Evolutionary conservation across 2,888 invertebrate species (phyloP).

Genomic region (Oxyteleia sp.): DNA sequence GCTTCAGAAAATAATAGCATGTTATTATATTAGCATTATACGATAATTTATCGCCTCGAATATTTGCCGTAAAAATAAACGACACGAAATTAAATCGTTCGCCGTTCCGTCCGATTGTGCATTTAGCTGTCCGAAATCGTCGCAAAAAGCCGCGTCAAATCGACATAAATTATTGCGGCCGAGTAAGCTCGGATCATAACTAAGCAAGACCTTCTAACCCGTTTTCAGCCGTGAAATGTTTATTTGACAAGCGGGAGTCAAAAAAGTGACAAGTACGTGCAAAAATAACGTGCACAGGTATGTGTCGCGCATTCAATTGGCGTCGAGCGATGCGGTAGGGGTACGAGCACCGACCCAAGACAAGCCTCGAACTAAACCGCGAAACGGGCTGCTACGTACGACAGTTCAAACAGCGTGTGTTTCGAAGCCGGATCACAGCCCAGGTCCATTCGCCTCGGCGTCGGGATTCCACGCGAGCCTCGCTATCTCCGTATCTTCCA

Average conservation of each 20-base stretch:
- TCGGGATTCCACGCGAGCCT: slow-evolving; percentile 31
- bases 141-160: slow-evolving; percentile 59
- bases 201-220: slow-evolving; percentile 63
- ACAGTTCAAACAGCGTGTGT: slow-evolving; percentile 84
- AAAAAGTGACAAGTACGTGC: slow-evolving; percentile 64
- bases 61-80: slow-evolving; percentile 55
- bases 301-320: slow-evolving; percentile 83
- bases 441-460: slow-evolving; percentile 43
- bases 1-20: slow-evolving; percentile 33
- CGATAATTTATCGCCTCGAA: slow-evolving; percentile 30
- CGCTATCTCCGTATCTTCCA: slow-evolving; percentile 16
- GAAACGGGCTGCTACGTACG: slow-evolving; percentile 82
- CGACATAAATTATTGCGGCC: slow-evolving; percentile 59
- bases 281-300: slow-evolving; percentile 76
- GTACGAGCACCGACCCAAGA: slow-evolving; percentile 82
- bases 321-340: slow-evolving; percentile 82
- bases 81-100: slow-evolving; percentile 50
- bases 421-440: slow-evolving; percentile 81
- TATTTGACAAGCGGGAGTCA: slow-evolving; percentile 52
- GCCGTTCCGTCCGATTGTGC: slow-evolving; percentile 44
- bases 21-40: slow-evolving; percentile 46
- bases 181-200: slow-evolving; percentile 52
- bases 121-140: slow-evolving; percentile 54
- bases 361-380: slow-evolving; percentile 84
- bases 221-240: slow-evolving; percentile 55